phyloP scores from a whole-genome alignment of 2,888 invertebrate species.

The Aporophyla lueneburgensis region DNA sequence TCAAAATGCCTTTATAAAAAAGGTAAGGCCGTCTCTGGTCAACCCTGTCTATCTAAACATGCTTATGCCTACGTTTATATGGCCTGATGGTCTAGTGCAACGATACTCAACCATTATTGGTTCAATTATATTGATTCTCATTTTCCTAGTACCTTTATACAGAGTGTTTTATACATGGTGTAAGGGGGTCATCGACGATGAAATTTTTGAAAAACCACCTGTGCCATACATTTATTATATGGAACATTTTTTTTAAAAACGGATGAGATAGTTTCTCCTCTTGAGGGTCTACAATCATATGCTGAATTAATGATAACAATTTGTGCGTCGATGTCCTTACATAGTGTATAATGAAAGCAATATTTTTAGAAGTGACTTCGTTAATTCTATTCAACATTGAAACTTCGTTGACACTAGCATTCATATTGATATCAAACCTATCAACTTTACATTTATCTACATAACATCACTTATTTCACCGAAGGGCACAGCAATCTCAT shows the following conservation, averaged over 20 bases:
- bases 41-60: constrained; percentile 63
- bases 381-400: background rate
- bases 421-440: background rate
- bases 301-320: background rate
- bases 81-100: constrained; percentile 14
- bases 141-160: background rate
- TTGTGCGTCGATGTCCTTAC: background rate
- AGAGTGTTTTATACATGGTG: background rate
- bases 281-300: background rate
- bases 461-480: background rate
- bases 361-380: background rate
- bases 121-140: background rate
- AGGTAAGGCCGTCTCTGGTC: constrained; percentile 65
- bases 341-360: background rate
- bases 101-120: constrained; percentile 34
- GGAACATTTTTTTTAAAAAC: background rate
- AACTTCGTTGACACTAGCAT: background rate
- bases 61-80: constrained; percentile 44
- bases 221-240: background rate
- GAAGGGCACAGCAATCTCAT: background rate
- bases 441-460: background rate
- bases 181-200: background rate
- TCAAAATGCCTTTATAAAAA: constrained; percentile 59
- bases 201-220: too few species aligned
- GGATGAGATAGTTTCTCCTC: background rate